Evolutionary conservation across 30 jellyfish, hydroid and myxozoan genomes (phyloP), one percentile per base, ranked within the genome.

Genomic region (Rhopilema esculentum): DNA sequence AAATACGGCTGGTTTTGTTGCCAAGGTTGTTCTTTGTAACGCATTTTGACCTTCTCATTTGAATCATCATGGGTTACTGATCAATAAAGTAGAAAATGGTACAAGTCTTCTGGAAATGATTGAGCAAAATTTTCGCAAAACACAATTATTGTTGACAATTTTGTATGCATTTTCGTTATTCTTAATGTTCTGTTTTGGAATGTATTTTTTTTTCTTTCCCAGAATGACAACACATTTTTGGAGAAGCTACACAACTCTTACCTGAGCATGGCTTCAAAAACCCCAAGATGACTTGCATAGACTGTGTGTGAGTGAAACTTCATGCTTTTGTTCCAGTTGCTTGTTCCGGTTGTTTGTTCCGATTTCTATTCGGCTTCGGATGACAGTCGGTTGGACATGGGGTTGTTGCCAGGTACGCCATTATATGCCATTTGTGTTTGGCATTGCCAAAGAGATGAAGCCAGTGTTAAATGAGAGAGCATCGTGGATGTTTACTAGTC

Each of bases 221-320:
- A 81, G 91, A 81, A 33, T 40, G 91, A 81, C 51, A 83, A 81
- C 0, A 23, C 83, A 16, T 81, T 81, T 67, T 83, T 81, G 49
- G 91, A 81, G 23, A 81, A 49, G 32, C 91, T 81, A 32, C 91
- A 81, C 79, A 67, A 17, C 21, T 67, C 91, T 4, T 81, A 81
- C 33, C 66, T 81, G 51, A 81, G 15, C 75, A 9, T 66, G 75
- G 20, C 52, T 17, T n/a, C 79, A 67, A 81, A 27, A 30, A 0
- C 72, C 21, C 50, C 50, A 4, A 66, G 91, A 25, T 81, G 65
- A 53, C 75, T 31, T 0, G 16, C n/a, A 49, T 70, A 22, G 17
- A 20, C 57, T 40, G 12, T 2, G 12, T 12, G 57, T 40, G 57
- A 12, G 57, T 40, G 57, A 12, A 40, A 2, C 6, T 40, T 2